Evolutionary conservation across 2,888 invertebrate genomes (phyloP).

Genomic region (Helleia helle): DNA sequence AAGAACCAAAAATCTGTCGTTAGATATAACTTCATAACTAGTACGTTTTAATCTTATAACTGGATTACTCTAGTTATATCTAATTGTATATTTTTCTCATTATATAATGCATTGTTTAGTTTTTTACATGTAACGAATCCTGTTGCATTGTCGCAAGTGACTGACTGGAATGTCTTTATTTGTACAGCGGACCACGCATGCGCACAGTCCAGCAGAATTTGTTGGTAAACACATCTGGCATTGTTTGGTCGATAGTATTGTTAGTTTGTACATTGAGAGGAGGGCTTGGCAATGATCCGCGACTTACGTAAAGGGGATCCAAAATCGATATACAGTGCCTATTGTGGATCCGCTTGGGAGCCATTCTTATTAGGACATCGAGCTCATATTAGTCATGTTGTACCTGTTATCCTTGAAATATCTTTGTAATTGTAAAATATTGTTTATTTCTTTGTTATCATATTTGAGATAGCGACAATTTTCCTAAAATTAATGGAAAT

Average conservation of each 20-base stretch:
- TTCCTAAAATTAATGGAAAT: no score
- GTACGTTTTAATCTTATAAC: no score
- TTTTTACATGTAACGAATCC: not conserved
- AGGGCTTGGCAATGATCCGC: conserved; percentile 5
- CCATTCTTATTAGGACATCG: conserved; percentile 5
- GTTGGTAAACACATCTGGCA: conserved; percentile 31
- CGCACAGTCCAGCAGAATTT: conserved; percentile 25
- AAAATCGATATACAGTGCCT: conserved; percentile 3
- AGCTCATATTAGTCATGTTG: no score
- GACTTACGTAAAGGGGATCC: conserved; percentile 5
- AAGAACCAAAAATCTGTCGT: no score
- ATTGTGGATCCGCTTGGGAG: not conserved
- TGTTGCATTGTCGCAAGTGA: conserved; percentile 54
- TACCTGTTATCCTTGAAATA: no score
- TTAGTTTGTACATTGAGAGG: conserved; percentile 4
- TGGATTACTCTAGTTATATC: no score
- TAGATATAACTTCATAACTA: no score
- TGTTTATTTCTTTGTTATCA: no score
- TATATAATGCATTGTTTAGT: no score
- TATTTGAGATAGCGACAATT: no score
- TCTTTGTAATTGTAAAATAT: no score
- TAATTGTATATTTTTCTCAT: no score
- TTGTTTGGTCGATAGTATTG: conserved; percentile 30
- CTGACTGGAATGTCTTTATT: conserved; percentile 17
- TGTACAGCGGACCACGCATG: conserved; percentile 26